phyloP scores from a whole-genome alignment of 2,113 vertebrate species.

The Etheostoma cragini region DNA sequence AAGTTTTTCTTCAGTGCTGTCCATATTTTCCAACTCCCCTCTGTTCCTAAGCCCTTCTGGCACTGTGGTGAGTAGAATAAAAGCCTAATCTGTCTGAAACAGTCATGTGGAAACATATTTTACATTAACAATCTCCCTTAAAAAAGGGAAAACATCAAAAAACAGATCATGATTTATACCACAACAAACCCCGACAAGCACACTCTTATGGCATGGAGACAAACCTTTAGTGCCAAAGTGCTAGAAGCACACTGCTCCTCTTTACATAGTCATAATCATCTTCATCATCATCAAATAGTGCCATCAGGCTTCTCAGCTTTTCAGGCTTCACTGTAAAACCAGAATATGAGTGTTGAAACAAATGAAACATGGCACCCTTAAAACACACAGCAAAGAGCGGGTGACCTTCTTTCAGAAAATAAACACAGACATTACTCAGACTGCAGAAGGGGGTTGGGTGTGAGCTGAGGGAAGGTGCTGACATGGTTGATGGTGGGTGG shows the following conservation, averaged over 20 bases:
- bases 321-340: not conserved
- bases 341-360: conserved; percentile 54
- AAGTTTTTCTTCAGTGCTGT: not conserved
- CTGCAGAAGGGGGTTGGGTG: conserved; percentile 1
- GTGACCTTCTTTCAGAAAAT: conserved; percentile 64
- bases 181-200: conserved; percentile 3
- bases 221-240: not conserved
- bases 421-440: conserved; percentile 74
- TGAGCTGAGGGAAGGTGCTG: conserved; percentile 67
- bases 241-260: not conserved
- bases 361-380: conserved; percentile 68
- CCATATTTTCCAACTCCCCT: conserved; percentile 28
- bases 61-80: not conserved
- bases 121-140: not conserved
- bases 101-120: conserved; percentile 16
- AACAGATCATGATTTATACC: not conserved
- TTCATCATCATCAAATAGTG: conserved; percentile 20
- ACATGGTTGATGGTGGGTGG: conserved; percentile 49
- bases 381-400: conserved; percentile 58
- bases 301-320: not conserved
- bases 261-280: conserved; percentile 17
- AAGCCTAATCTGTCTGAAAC: not conserved
- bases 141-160: not conserved
- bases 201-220: not conserved
- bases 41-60: conserved; percentile 4